Conservation (phyloP, 92 coral and sea anemone genomes). For the Epizoanthus stellaris region DNA sequence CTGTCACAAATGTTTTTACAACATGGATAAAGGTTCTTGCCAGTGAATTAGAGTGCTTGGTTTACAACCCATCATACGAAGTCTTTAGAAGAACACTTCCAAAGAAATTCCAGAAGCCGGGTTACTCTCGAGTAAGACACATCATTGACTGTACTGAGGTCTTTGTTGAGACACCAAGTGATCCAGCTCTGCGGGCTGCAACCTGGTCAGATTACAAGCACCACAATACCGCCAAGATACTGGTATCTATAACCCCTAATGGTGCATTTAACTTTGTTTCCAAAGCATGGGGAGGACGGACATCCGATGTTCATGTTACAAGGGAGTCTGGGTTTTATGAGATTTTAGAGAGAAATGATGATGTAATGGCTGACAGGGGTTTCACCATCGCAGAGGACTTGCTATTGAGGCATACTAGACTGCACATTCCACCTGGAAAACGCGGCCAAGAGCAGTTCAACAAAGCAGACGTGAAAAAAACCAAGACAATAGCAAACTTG, state of each 20-base stretch:
- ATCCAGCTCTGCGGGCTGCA: conserved; percentile 43
- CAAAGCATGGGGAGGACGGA: conserved; percentile 57
- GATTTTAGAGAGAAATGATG: conserved; percentile 57
- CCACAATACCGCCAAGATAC: conserved; percentile 50
- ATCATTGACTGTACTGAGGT: conserved; percentile 64
- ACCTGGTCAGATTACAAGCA: conserved; percentile 73
- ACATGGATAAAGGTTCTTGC: conserved; percentile 60
- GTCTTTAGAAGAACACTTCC: conserved; percentile 63
- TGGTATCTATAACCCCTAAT: conserved; percentile 63
- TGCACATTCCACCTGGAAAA: conserved; percentile 59
- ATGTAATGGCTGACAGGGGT: conserved; percentile 57
- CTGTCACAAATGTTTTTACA: conserved; percentile 50
- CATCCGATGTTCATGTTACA: conserved; percentile 53
- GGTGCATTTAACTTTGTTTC: conserved; percentile 65
- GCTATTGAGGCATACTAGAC: conserved; percentile 33
- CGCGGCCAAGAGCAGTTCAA: conserved; percentile 49
- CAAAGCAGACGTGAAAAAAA: conserved; percentile 43
- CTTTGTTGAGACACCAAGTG: conserved; percentile 66
- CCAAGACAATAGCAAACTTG: conserved; percentile 49
- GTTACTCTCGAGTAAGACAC: conserved; percentile 57
- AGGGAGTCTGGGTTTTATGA: conserved; percentile 59
- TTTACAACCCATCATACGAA: conserved; percentile 51
- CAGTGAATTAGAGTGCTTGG: conserved; percentile 46
- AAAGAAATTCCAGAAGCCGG: conserved; percentile 57
- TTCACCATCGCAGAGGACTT: conserved; percentile 62